Conservation (phyloP, 2,113 vertebrate species). For the Daubentonia madagascariensis region DNA sequence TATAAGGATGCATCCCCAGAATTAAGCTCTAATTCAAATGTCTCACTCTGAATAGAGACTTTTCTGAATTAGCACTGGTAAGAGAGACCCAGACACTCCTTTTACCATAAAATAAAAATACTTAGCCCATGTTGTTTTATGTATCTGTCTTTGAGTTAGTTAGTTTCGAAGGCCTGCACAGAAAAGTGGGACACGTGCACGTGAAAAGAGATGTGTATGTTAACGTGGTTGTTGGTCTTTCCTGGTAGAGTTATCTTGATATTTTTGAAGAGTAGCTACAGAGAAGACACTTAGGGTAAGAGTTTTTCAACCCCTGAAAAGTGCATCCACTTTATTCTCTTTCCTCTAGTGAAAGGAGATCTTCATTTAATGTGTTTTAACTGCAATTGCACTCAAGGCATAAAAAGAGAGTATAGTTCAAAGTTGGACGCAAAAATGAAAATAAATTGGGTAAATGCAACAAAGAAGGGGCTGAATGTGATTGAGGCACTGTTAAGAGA, state of each 20-base stretch:
- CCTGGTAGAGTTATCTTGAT: neutral
- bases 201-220: neutral
- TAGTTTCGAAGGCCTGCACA: neutral
- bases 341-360: slow-evolving; percentile 59
- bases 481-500: slow-evolving; percentile 43
- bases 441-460: slow-evolving; percentile 68
- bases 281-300: slow-evolving; percentile 40
- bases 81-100: neutral
- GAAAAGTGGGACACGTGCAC: neutral
- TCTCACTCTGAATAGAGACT: neutral
- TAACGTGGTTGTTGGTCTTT: neutral
- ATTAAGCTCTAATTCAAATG: neutral
- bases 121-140: neutral
- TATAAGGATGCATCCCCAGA: neutral
- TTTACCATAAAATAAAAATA: neutral
- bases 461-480: slow-evolving; percentile 50
- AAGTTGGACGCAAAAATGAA: slow-evolving; percentile 65
- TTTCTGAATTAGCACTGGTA: neutral
- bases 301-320: slow-evolving; percentile 60
- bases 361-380: slow-evolving; percentile 58
- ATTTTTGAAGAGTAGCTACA: slow-evolving; percentile 50
- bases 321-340: slow-evolving; percentile 64
- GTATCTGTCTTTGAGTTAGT: neutral
- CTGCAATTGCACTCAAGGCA: slow-evolving; percentile 64
- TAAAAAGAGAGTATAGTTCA: slow-evolving; percentile 62